phyloP scores from a whole-genome alignment of 2,113 vertebrate species.

The Psittacara wagleri region DNA sequence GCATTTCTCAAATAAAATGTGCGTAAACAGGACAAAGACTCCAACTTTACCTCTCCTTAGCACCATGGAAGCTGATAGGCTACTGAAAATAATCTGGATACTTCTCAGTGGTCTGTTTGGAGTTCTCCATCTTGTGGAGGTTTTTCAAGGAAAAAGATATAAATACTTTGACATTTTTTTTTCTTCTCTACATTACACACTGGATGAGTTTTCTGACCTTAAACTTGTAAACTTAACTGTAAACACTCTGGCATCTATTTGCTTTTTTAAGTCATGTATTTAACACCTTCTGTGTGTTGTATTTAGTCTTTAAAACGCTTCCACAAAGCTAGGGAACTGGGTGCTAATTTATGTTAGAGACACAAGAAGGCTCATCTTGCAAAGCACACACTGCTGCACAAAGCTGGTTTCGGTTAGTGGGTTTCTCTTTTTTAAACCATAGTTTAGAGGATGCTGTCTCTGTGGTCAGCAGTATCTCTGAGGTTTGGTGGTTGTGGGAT shows the following conservation, averaged over 20 bases:
- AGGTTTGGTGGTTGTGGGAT: not conserved
- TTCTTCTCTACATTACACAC: not conserved
- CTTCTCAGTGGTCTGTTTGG: not conserved
- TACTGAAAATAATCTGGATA: not conserved
- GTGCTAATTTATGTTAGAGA: conserved; percentile 36
- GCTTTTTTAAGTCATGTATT: not conserved
- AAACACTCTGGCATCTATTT: not conserved
- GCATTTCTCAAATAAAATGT: not conserved
- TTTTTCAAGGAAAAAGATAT: not conserved
- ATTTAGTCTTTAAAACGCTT: conserved; percentile 15
- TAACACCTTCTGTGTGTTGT: conserved; percentile 20
- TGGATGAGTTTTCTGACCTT: not conserved
- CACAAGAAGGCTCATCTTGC: not conserved
- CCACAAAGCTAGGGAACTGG: not conserved
- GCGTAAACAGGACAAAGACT: not conserved
- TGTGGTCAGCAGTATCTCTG: not conserved
- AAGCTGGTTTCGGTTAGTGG: not conserved
- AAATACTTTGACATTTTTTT: not conserved
- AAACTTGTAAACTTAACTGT: not conserved
- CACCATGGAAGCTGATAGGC: not conserved
- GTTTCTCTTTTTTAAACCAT: not conserved
- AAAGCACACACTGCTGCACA: not conserved
- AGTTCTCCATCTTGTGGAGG: not conserved
- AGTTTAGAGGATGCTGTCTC: not conserved
- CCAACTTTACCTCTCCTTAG: not conserved